phyloP scores from a whole-genome alignment of 2,888 invertebrate genomes.

The Acrobasis repandana region DNA sequence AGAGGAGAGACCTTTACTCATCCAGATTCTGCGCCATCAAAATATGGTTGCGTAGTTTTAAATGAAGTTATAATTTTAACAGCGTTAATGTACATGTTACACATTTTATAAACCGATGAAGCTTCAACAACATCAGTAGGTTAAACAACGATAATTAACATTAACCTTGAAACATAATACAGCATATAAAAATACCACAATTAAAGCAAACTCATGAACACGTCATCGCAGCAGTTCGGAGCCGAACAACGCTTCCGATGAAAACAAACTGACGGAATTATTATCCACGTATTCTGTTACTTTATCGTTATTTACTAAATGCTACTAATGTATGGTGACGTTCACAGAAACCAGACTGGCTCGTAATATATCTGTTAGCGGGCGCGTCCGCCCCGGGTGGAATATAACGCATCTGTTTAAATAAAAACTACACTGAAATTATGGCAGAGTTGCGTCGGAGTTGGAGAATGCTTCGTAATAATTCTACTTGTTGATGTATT shows the following conservation, averaged over 20 bases:
- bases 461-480: not conserved
- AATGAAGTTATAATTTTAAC: not conserved
- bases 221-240: constrained; percentile 40
- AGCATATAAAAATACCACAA: constrained; percentile 43
- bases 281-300: constrained; percentile 51
- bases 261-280: constrained; percentile 66
- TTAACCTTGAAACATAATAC: constrained; percentile 57
- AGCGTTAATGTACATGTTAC: constrained; percentile 1
- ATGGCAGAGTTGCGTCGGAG: constrained; percentile 34
- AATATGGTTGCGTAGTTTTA: not conserved
- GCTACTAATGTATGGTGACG: constrained; percentile 67
- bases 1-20: too few relatives aligned
- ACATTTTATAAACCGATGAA: constrained; percentile 1
- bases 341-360: constrained; percentile 62
- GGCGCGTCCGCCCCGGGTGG: constrained; percentile 42
- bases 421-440: constrained; percentile 51
- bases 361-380: constrained; percentile 55
- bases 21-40: too few relatives aligned
- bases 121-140: constrained; percentile 20
- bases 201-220: constrained; percentile 43
- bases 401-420: constrained; percentile 58
- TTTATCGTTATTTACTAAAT: constrained; percentile 64
- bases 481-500: not conserved
- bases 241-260: constrained; percentile 35
- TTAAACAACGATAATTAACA: constrained; percentile 38